These are phyloP conservation scores for Antigone vipio DNA, from an alignment of 2,113 vertebrate genomes.

Conservation along the genomic window DNA sequence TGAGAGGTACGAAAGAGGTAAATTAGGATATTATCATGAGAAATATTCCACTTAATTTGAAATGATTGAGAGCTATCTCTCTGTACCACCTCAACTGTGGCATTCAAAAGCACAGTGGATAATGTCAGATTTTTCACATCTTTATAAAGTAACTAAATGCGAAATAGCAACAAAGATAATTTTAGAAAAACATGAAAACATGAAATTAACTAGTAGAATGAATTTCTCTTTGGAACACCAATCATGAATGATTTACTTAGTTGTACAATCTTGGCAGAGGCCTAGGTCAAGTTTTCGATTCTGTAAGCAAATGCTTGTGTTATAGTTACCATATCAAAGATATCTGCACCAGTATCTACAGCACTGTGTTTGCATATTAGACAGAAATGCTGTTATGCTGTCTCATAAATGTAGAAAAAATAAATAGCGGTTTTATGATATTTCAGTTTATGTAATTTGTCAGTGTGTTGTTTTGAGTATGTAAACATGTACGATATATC, in stretches of 20 bases:
- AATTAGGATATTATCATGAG: slow-evolving; percentile 58
- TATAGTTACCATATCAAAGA: neutral
- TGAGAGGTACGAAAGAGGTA: slow-evolving; percentile 26
- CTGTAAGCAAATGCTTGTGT: slow-evolving; percentile 27
- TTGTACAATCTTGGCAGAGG: neutral
- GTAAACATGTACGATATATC: neutral
- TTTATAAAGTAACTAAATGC: slow-evolving; percentile 34
- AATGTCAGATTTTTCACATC: slow-evolving; percentile 24
- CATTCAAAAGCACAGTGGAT: slow-evolving; percentile 17
- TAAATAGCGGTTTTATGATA: neutral
- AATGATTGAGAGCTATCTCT: slow-evolving; percentile 35
- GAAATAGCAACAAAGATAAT: slow-evolving; percentile 48
- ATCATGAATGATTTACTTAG: slow-evolving; percentile 45
- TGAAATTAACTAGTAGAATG: slow-evolving; percentile 47
- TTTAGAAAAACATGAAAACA: slow-evolving; percentile 43
- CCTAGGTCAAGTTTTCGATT: slow-evolving; percentile 28
- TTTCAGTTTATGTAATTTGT: neutral
- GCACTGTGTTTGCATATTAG: neutral
- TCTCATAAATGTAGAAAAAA: neutral
- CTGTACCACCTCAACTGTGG: slow-evolving; percentile 23
- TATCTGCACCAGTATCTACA: neutral
- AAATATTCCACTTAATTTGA: slow-evolving; percentile 56
- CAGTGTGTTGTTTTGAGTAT: neutral
- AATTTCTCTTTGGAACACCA: slow-evolving; percentile 40
- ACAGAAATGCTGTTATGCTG: neutral